A percentile compares a stretch with the other conserved stretches of the same genome.
Conservation (phyloP, 2,113 vertebrate species). For the Saimiri boliviensis region DNA sequence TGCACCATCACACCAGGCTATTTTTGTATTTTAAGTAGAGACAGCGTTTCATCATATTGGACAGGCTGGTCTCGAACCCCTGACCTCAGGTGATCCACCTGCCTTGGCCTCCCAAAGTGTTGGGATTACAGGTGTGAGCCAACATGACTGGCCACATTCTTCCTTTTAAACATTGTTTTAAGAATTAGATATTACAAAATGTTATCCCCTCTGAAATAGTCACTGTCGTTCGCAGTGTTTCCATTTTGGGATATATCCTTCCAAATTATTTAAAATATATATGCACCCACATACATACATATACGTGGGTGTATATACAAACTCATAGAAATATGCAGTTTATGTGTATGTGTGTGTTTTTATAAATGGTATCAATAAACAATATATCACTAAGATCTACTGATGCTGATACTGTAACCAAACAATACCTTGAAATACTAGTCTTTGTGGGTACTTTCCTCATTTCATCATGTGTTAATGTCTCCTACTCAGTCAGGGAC, state of each 20-base stretch:
- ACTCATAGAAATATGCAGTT: not conserved
- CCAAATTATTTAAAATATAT: not conserved
- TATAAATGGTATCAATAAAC: not conserved
- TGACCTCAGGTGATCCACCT: too few species aligned
- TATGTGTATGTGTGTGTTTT: not conserved
- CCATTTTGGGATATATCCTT: not conserved
- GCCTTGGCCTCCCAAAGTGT: too few species aligned
- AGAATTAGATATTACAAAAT: not conserved
- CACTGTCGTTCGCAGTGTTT: not conserved
- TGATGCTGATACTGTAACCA: not conserved
- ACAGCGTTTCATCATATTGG: too few species aligned
- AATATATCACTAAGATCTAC: not conserved
- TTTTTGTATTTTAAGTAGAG: too few species aligned
- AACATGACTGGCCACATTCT: not conserved
- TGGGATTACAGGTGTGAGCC: too few species aligned
- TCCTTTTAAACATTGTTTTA: not conserved
- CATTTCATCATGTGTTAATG: not conserved
- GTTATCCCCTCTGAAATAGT: not conserved
- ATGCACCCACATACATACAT: not conserved
- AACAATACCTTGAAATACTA: not conserved
- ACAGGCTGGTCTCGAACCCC: too few species aligned
- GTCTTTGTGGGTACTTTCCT: not conserved
- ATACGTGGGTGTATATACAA: not conserved
- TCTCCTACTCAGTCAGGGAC: not conserved
- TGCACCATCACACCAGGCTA: accelerated